Conservation (phyloP, 2,113 vertebrate genomes). For the Ageneiosus marmoratus region DNA sequence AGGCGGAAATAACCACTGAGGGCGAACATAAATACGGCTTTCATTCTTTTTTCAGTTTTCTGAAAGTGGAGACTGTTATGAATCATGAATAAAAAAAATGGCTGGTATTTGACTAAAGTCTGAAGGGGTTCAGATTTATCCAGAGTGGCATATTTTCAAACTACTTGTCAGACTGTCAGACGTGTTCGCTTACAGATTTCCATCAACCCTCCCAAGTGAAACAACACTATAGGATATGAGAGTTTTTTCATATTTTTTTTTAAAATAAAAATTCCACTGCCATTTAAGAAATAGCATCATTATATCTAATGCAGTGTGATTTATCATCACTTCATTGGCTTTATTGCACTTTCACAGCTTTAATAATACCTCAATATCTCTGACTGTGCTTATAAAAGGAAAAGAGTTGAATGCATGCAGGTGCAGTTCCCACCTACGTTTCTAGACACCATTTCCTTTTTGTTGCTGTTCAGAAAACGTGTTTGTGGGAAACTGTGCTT, state of each 20-base stretch:
- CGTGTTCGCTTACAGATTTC: constrained; percentile 34
- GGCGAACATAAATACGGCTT: constrained; percentile 38
- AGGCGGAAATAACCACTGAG: constrained; percentile 38
- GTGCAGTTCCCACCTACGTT: constrained; percentile 2
- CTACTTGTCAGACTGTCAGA: constrained; percentile 38
- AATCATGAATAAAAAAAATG: constrained; percentile 41
- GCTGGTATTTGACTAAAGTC: constrained; percentile 41
- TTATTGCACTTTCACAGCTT: constrained; percentile 21
- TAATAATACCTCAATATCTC: constrained; percentile 23
- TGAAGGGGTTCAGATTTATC: constrained; percentile 39
- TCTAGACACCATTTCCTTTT: constrained; percentile 21
- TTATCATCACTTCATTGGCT: constrained; percentile 24
- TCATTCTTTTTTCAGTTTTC: constrained; percentile 19
- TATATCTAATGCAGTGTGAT: constrained; percentile 41
- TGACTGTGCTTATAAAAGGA: neutral
- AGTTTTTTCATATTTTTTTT: constrained; percentile 21
- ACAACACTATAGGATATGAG: constrained; percentile 18
- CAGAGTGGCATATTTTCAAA: constrained; percentile 53
- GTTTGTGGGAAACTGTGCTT: constrained; percentile 54
- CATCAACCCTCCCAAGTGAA: constrained; percentile 22
- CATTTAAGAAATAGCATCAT: constrained; percentile 35
- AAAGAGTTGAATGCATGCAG: neutral
- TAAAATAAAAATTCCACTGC: neutral
- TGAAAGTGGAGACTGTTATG: constrained; percentile 36
- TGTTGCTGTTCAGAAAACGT: constrained; percentile 34